Base-by-base conservation (phyloP, 2,113 vertebrate species). In the Fregata magnificens region DNA sequence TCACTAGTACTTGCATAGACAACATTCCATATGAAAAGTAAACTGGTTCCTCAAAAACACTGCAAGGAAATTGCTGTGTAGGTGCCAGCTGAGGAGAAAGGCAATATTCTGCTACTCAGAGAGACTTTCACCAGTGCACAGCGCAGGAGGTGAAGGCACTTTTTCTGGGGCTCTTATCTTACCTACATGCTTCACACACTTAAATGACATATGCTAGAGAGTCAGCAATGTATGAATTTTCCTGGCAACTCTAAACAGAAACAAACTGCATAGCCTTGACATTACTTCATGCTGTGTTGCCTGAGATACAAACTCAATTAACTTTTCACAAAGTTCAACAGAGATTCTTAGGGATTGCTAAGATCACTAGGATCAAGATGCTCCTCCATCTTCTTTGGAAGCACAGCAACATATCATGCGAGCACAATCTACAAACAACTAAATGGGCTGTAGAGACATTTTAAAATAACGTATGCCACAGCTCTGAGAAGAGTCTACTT, bases 151-250 rank as follows among this genome's bases (percentile, higher is more conserved):
- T 22, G 44, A 94, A 42, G 55, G 16, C 14, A 42, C 28, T 49
- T 81, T 85, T 42, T 71, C 76, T 44, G 96, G 96, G 91, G 58
- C 94, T 96, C 82, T 97, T 97, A 89, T 82, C 96, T 96, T 95
- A 93, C 97, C 98, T 97, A 92, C 96, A 93, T 76, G 93, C 96
- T 96, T 83, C 93, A 85, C 97, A 87, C 83, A 86, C 90, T 92
- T 70, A 97, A 98, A 98, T 96, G 96, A 98, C 95, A 73, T 82
- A 96, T 86, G 95, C 96, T 97, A 97, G 90, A 93, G 90, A 97
- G 91, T 83, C 95, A 95, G 91, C 97, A 91, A 74, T 1, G 78
- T 96, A 96, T 90, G 79, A 36, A 61, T 97, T 97, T 96, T 95
- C 94, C 85, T 31, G 82, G 91, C 90, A 96, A 72, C 97, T 97